These are phyloP conservation scores for Poecilia gillii DNA, from an alignment of 2,797 vertebrate species.

Conservation along the genomic window DNA sequence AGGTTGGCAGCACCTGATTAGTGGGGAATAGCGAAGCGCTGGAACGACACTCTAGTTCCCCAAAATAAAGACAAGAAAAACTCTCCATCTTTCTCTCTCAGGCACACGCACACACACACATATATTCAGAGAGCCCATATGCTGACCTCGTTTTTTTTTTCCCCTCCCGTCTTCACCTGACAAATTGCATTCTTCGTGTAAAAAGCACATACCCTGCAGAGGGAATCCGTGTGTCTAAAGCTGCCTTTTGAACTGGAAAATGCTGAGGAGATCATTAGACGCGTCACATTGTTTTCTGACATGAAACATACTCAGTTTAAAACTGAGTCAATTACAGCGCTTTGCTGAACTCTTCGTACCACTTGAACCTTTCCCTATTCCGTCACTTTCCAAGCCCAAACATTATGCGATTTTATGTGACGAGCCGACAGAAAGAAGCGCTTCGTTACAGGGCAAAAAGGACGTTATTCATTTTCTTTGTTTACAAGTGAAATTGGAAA, in stretches of 20 bases:
- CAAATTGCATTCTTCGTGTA: slow-evolving; percentile 70
- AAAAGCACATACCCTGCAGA: slow-evolving; percentile 56
- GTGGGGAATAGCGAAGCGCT: slow-evolving; percentile 70
- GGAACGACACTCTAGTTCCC: slow-evolving; percentile 74
- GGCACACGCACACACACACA: background rate
- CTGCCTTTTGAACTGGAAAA: slow-evolving; percentile 67
- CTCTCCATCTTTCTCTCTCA: slow-evolving; percentile 19
- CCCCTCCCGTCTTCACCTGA: slow-evolving; percentile 68
- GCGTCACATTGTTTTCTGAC: slow-evolving; percentile 63
- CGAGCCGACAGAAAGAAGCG: background rate
- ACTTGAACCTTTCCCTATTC: background rate
- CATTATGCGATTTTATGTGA: background rate
- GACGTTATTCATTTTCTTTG: background rate
- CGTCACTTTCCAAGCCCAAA: background rate
- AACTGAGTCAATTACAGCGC: slow-evolving; percentile 41
- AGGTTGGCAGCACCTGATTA: slow-evolving; percentile 86
- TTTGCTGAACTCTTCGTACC: background rate
- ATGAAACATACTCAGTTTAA: slow-evolving; percentile 41
- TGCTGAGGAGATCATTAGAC: slow-evolving; percentile 63
- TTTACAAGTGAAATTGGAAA: background rate
- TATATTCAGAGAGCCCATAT: slow-evolving; percentile 50
- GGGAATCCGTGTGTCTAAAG: slow-evolving; percentile 70
- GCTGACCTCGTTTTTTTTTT: slow-evolving; percentile 66
- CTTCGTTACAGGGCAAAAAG: background rate
- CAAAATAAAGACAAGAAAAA: slow-evolving; percentile 74